These are phyloP conservation scores for Leptonema lineaticorne DNA, from an alignment of 1,140 invertebrate species.

Conservation along the genomic window DNA sequence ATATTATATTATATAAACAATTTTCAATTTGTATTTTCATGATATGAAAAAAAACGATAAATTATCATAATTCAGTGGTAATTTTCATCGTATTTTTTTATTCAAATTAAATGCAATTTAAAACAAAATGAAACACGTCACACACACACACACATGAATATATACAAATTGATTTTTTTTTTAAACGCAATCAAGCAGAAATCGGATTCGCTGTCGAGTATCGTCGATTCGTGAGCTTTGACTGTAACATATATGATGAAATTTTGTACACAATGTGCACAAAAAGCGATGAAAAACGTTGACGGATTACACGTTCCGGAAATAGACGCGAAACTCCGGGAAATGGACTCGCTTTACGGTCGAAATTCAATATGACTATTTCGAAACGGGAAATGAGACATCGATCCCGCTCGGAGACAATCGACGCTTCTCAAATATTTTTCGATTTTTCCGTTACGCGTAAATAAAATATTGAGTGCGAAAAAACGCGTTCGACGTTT, in stretches of 20 bases:
- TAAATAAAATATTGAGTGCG: too few species aligned
- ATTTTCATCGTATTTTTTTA: too few species aligned
- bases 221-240: background rate
- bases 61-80: too few species aligned
- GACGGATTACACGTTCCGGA: background rate
- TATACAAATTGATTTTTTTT: background rate
- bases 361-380: slow-evolving; percentile 2
- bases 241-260: background rate
- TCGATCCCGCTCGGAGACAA: too few species aligned
- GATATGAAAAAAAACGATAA: too few species aligned
- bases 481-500: background rate
- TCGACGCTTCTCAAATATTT: background rate
- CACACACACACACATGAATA: background rate
- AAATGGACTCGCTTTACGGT: background rate
- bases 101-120: background rate
- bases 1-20: too few species aligned
- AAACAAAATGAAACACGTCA: background rate
- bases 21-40: too few species aligned
- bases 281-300: background rate
- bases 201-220: too few species aligned
- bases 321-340: background rate
- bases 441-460: too few species aligned
- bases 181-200: background rate
- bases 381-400: background rate
- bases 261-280: background rate